Base-by-base conservation (phyloP, 2,888 invertebrate genomes). In the Athalia cordata region DNA sequence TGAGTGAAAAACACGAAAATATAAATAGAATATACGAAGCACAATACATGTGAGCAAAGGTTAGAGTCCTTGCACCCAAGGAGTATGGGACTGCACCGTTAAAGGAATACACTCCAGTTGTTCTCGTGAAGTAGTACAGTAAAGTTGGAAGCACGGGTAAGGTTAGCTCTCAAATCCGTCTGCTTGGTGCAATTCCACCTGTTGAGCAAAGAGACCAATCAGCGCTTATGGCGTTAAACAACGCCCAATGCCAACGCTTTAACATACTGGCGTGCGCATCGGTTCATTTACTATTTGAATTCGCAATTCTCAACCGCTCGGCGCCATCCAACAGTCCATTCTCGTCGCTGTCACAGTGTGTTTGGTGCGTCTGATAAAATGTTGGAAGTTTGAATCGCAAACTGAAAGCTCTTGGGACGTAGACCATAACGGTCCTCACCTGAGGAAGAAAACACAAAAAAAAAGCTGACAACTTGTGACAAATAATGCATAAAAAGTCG, bases 401-500 rank as follows among this genome's bases (percentile, higher is more conserved):
- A 29, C 29, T 29, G 29, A 29, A 29, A 29, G 29, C 29, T 29
- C 29, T 29, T 29, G 29, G 29, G 29, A 29, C 29, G 29, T 29
- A 29, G 29, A 29, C 29, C 29, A 29, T 29, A 29, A 29, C 29
- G 29, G 29, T 29, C 29, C 29, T 1, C 2, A 29, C 29, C 29
- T 29, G 29, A 2, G 29, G 29, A 29, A 29, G 29, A 29, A 29
- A 29, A 29, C 0, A 29, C 29, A 29, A 29, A 29, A 29, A 29
- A 29, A 29, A 29, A 29, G n/a, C 29, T 29, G 29, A 29, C 0
- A 29, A 2, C 29, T 29, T 29, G 29, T 29, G 3, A 67, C 9
- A 55, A 5, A 82, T 79, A 68, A 86, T 86, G 86, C 77, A 81
- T 3, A 83, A 81, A 76, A 83, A 79, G 68, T 84, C 84, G 43